phyloP scores from a whole-genome alignment of 2,888 invertebrate species.

The Dryobotodes eremita region DNA sequence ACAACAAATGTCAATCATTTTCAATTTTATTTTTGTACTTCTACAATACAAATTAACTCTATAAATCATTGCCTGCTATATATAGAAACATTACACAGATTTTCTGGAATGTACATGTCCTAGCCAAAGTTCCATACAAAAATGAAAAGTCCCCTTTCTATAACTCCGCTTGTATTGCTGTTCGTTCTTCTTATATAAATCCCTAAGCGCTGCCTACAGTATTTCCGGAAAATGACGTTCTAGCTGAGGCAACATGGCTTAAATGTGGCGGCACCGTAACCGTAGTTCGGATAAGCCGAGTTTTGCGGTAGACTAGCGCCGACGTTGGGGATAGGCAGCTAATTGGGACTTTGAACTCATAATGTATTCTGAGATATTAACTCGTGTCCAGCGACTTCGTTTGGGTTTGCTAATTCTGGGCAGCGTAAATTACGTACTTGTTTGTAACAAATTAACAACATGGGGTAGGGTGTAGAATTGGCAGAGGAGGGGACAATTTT shows the following conservation, averaged over 20 bases:
- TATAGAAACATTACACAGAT: no score
- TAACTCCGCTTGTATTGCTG: background rate
- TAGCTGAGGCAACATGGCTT: conserved; percentile 33
- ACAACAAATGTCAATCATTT: no score
- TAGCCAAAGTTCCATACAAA: no score
- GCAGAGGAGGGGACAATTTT: background rate
- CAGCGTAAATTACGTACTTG: conserved; percentile 30
- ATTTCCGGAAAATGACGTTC: conserved; percentile 42
- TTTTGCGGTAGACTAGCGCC: conserved; percentile 57
- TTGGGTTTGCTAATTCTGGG: conserved; percentile 15
- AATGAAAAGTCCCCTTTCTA: background rate
- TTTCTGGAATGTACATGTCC: no score
- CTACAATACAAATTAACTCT: no score
- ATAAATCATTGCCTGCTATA: no score
- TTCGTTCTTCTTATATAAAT: background rate
- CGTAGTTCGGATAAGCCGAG: conserved; percentile 57
- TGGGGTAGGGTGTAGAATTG: background rate
- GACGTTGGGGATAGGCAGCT: conserved; percentile 54
- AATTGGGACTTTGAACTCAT: conserved; percentile 64
- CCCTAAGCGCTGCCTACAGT: background rate
- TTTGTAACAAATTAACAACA: conserved; percentile 7
- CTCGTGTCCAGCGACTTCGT: conserved; percentile 35
- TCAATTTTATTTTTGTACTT: no score
- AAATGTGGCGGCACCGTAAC: conserved; percentile 42
- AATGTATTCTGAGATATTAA: conserved; percentile 63